These are phyloP conservation scores for Neotoxoptera formosana DNA, from an alignment of 1,140 invertebrate genomes.

Conservation along the genomic window DNA sequence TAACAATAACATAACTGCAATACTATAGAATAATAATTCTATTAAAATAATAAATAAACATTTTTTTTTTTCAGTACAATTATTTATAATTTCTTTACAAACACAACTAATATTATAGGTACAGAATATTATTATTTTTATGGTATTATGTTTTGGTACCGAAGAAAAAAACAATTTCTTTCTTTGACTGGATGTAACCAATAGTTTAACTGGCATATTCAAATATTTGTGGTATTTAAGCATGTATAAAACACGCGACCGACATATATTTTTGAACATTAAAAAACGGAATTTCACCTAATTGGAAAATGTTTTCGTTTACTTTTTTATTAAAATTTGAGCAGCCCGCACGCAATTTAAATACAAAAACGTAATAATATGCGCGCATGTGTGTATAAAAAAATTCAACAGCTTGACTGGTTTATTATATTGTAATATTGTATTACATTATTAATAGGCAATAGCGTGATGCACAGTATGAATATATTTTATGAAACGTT, in stretches of 20 bases:
- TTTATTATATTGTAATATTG: neutral
- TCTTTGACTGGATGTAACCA: neutral
- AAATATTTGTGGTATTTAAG: neutral
- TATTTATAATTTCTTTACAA: neutral
- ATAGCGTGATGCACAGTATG: neutral
- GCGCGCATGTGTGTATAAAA: neutral
- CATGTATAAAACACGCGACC: neutral
- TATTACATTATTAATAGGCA: neutral
- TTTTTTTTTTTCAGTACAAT: neutral
- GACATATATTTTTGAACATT: neutral
- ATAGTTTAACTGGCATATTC: neutral
- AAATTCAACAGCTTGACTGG: neutral
- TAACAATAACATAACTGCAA: neutral
- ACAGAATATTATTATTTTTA: neutral
- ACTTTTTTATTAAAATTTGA: neutral
- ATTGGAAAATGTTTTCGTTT: neutral
- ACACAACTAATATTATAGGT: neutral
- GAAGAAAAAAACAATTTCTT: neutral
- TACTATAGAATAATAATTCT: neutral
- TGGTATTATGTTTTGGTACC: neutral
- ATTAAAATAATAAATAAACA: neutral
- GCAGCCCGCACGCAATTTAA: neutral
- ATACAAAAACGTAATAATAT: neutral
- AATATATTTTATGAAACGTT: slow-evolving; percentile 19
- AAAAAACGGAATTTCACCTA: neutral